Conservation (phyloP, 2,113 vertebrate genomes). For the Atrichornis clamosus region DNA sequence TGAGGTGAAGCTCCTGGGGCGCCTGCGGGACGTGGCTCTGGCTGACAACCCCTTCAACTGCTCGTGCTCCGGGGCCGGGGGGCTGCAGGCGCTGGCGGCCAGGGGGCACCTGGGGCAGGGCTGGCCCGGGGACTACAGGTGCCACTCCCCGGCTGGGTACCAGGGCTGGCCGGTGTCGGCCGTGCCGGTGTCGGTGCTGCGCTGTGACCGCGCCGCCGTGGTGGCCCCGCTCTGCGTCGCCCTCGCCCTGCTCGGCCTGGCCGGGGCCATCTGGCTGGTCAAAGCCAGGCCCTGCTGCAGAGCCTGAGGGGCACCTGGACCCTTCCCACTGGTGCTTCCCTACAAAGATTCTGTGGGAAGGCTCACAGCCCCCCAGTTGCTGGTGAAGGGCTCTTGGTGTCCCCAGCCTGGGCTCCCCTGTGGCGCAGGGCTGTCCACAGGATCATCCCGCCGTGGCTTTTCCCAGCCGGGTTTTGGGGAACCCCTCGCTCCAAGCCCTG, state of each 20-base stretch:
- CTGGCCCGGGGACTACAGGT: constrained; percentile 57
- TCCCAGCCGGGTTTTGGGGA: neutral
- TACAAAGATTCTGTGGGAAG: rapidly evolving
- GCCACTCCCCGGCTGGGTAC: neutral
- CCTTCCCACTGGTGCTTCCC: neutral
- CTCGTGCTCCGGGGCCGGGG: neutral
- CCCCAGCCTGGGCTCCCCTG: neutral
- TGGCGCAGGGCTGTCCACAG: neutral
- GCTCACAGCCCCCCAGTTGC: neutral
- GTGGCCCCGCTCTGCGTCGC: neutral
- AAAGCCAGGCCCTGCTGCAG: neutral
- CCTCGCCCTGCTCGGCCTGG: neutral
- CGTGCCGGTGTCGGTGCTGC: neutral
- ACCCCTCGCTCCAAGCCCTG: neutral
- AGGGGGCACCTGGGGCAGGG: neutral
- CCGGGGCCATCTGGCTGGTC: neutral
- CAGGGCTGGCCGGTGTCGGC: neutral
- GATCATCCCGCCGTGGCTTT: neutral
- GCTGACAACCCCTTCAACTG: constrained; percentile 53
- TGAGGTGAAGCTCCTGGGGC: neutral
- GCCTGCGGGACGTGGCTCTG: neutral
- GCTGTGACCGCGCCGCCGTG: neutral
- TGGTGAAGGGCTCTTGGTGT: neutral
- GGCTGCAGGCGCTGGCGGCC: neutral
- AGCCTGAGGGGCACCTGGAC: neutral